Conservation (phyloP, 2,113 vertebrate genomes). For the Anhinga rufa region DNA sequence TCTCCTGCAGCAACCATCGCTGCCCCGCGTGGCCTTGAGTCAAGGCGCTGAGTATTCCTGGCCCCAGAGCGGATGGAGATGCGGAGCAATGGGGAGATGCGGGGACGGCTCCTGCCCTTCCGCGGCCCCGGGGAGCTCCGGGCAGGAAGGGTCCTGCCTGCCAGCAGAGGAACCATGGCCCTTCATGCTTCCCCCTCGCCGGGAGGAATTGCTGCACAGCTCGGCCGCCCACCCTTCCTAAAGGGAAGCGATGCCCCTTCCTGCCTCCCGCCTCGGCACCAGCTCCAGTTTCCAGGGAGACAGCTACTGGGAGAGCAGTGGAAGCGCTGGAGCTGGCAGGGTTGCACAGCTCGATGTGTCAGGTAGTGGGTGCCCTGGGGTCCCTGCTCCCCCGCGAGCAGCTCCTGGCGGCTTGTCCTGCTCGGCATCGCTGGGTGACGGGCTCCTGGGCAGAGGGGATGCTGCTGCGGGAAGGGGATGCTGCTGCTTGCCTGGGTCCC, state of each 20-base stretch:
- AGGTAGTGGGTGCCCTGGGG: background rate
- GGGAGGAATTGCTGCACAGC: background rate
- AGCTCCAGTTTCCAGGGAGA: conserved; percentile 38
- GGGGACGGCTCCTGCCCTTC: background rate
- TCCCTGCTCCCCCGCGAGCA: background rate
- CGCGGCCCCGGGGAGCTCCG: background rate
- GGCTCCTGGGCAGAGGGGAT: background rate
- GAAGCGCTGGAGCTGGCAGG: background rate
- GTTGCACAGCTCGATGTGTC: background rate
- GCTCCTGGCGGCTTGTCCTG: background rate
- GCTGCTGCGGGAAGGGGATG: too few relatives aligned
- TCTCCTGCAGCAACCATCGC: background rate
- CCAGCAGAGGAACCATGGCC: background rate
- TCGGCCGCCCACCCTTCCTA: background rate
- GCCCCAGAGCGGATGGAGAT: background rate
- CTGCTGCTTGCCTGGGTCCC: background rate
- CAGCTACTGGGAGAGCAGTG: background rate
- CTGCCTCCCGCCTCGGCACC: background rate
- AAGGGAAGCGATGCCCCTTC: background rate
- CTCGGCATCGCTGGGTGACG: background rate
- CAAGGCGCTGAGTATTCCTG: background rate
- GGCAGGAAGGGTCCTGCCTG: background rate
- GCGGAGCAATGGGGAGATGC: background rate
- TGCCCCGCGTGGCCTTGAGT: fast-evolving
- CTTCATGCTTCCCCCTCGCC: background rate